Percentiles rank a stretch among this genome's conserved stretches.
Evolutionary conservation across 1,140 invertebrate genomes (phyloP).

Genomic region (Drosophila paulistorum): DNA sequence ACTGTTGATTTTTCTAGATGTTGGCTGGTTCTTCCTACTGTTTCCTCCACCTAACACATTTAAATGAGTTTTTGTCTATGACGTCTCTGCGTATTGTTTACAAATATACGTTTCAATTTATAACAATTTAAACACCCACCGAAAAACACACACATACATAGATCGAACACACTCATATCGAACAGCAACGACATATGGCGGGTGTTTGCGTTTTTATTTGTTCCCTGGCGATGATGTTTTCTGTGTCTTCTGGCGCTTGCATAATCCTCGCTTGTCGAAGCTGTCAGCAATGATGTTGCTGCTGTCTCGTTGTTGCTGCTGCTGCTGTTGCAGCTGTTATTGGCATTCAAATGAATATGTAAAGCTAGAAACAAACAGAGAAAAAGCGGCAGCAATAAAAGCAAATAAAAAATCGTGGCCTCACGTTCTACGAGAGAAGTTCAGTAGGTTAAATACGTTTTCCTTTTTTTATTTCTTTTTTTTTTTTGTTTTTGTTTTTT

Average conservation of each 20-base stretch:
- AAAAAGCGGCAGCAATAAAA: conserved; percentile 31
- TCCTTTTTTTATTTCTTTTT: conserved; percentile 32
- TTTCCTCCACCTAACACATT: conserved; percentile 34
- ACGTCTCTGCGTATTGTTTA: conserved; percentile 79
- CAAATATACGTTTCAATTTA: conserved; percentile 79
- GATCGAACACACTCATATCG: conserved; percentile 7
- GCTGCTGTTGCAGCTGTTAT: conserved; percentile 61
- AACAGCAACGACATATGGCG: conserved; percentile 65
- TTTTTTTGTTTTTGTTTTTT: conserved; percentile 25
- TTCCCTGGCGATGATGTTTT: conserved; percentile 31
- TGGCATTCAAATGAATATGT: conserved; percentile 80
- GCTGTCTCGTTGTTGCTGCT: conserved; percentile 20
- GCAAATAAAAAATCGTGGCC: conserved; percentile 10
- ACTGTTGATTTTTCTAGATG: conserved; percentile 11
- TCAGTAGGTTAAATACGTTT: conserved; percentile 56
- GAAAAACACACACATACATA: conserved; percentile 42
- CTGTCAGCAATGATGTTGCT: conserved; percentile 58
- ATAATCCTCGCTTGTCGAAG: conserved; percentile 75
- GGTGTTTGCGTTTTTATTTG: conserved; percentile 57
- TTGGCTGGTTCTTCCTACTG: conserved; percentile 2
- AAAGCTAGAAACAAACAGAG: conserved; percentile 48
- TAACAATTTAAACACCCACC: conserved; percentile 34
- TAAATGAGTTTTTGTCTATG: conserved; percentile 76
- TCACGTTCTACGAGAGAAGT: conserved; percentile 45
- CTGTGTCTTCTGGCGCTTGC: conserved; percentile 60